Conservation (phyloP, 2,888 invertebrate genomes). For the Drosophila peninsularis region DNA sequence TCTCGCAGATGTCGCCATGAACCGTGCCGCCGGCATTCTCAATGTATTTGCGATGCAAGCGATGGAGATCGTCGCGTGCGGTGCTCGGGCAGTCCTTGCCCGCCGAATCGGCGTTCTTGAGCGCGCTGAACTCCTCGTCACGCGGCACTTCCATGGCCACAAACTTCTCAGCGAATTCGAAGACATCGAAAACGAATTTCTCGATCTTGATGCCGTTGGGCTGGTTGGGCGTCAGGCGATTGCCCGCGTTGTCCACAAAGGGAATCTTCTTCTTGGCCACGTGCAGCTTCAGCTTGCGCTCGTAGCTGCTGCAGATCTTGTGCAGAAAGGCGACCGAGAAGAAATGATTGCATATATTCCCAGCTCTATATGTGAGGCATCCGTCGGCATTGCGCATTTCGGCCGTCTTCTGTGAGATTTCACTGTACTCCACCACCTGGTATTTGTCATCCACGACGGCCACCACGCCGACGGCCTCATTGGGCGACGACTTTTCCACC, state of each 20-base stretch:
- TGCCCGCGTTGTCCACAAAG: conserved; percentile 90
- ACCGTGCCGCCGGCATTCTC: conserved; percentile 92
- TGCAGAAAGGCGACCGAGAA: conserved; percentile 94
- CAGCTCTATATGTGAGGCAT: conserved; percentile 94
- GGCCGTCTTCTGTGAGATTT: conserved; percentile 94
- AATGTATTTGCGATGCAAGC: conserved; percentile 92
- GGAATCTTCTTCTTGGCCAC: conserved; percentile 99
- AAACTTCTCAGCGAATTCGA: conserved; percentile 95
- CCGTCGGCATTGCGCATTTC: conserved; percentile 92
- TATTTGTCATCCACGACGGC: conserved; percentile 96
- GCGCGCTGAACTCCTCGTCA: conserved; percentile 97
- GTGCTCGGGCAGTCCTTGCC: conserved; percentile 97
- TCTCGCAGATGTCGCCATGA: conserved; percentile 90
- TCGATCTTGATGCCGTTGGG: conserved; percentile 99
- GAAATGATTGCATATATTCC: conserved; percentile 99
- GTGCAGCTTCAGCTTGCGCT: conserved; percentile 93
- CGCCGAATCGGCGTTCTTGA: conserved; percentile 96
- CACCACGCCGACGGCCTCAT: conserved; percentile 98
- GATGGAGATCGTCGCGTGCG: conserved; percentile 90
- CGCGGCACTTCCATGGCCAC: conserved; percentile 96
- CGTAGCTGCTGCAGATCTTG: conserved; percentile 89
- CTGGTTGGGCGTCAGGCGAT: conserved; percentile 89
- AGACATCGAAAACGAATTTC: conserved; percentile 99
- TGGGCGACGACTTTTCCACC: conserved; percentile 95
- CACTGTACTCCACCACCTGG: conserved; percentile 98